Evolutionary conservation across 1,140 invertebrate genomes (phyloP), one percentile per base, ranked within the genome.

Genomic region (Rhizoglyphus robini): DNA sequence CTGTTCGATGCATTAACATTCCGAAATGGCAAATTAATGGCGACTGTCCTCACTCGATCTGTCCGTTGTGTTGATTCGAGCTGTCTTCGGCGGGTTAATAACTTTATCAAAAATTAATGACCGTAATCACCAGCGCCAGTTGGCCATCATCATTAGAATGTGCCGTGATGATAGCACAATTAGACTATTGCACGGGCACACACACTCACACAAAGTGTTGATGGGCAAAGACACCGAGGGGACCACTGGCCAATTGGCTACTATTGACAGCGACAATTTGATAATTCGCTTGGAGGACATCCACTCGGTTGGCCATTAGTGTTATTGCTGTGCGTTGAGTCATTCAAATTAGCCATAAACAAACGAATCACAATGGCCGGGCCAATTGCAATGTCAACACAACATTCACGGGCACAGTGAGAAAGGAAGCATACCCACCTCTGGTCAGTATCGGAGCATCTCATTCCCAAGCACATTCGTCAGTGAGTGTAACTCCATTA

Each of bases 91-190:
- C 36, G 36, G 8, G 51, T 8, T 54, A 54, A 54, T 54, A 20
- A 20, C 51, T 54, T 54, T 54, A 54, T 54, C 51, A 54, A 54
- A 54, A 54, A 54, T 54, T 54, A 54, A 54, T 54, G 51, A 54
- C 23, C 51, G 20, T 54, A 54, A 54, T 54, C 51, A 54, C 51
- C 51, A 54, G 8, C 51, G 20, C 23, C 20, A 54, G 8, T 54
- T 8, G 8, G 8, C 23, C 51, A 54, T 54, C 31, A 54, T 25
- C 23, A 32, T 54, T 27, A 32, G 8, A 32, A 32, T 54, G 51
- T 54, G 51, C 51, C 8, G 41, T 23, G 41, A 46, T 15, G 41
- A 46, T 15, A 46, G 18, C 36, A 41, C 36, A 41, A 41, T 41
- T 41, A 41, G 36, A 41, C 18, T 18, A 41, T 41, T 41, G 36